Evolutionary conservation across 2,888 invertebrate species (phyloP), one percentile per base, ranked within the genome.

Genomic region (Thysanoteuthis rhombus): DNA sequence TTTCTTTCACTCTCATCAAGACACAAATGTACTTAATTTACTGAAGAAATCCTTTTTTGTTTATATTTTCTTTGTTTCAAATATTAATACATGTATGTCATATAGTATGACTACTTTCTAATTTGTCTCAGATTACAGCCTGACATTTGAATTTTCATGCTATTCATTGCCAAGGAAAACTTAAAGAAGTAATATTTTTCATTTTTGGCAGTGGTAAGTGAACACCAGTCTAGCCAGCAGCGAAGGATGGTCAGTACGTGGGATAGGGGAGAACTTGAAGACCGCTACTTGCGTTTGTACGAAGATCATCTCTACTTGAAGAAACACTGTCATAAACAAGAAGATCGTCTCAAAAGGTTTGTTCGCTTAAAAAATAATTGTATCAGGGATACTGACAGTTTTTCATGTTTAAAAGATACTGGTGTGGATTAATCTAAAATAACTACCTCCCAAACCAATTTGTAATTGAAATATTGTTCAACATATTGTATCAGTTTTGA

Each of bases 231-330:
- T 40, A 95, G 95, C 89, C 96, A 96, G 93, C 95, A 96, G 93
- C 94, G 96, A 89, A 94, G 96, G 32, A 95, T 95, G 95, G 96
- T 96, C 47, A 94, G 95, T 47, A 96, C 98, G 96, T 97, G 98
- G 95, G 97, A 97, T 94, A 97, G 98, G 94, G 97, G 97, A 93
- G 98, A 98, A 94, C 96, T 98, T 92, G 98, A 98, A 96, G 98
- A 98, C 96, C 97, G 98, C 52, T 98, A 98, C 96, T 97, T 98
- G 95, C 97, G 97, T 10, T 95, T 98, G 91, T 97, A 98, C 93
- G 98, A 98, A 92, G 98, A 98, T 94, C 98, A 98, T 95, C 96
- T 97, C 92, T 97, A 97, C 32, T 96, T 98, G 92, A 98, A 98
- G 95, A 98, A 97, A 95, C 97, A 98, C 93, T 97, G 98, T 6